A percentile compares a stretch with the other conserved stretches of the same genome.
Conservation (phyloP, 1,140 invertebrate species). For the Drosophila paulistorum region DNA sequence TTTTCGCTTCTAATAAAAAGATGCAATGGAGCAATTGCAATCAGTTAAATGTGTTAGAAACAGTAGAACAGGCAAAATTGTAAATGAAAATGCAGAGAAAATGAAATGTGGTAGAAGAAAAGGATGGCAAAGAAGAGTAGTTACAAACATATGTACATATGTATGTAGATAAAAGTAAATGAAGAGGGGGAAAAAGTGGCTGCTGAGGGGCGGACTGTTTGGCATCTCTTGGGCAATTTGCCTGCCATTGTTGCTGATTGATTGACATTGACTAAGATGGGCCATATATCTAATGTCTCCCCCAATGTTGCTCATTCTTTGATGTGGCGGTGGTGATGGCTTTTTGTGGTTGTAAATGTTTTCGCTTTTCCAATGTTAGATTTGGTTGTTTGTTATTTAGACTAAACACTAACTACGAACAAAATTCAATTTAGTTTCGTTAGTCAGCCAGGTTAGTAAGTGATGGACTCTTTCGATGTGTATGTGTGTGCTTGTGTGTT, state of each 20-base stretch:
- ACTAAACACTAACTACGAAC: slow-evolving; percentile 38
- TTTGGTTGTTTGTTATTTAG: slow-evolving; percentile 45
- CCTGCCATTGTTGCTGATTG: slow-evolving; percentile 70
- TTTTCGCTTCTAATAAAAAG: slow-evolving; percentile 25
- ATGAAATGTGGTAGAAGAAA: not conserved
- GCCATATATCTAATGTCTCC: slow-evolving; percentile 54
- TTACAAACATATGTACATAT: too few relatives aligned
- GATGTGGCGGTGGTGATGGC: not conserved
- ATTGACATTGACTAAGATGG: slow-evolving; percentile 79
- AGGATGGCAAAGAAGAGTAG: not conserved
- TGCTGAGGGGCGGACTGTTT: slow-evolving; percentile 23
- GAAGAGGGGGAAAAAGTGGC: slow-evolving; percentile 6
- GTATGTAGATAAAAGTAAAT: not conserved
- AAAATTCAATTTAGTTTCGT: slow-evolving; percentile 45
- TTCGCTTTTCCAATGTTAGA: not conserved
- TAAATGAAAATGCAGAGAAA: slow-evolving; percentile 18
- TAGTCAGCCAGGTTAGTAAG: slow-evolving; percentile 43
- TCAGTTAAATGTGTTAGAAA: slow-evolving; percentile 48
- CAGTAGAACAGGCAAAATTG: slow-evolving; percentile 15
- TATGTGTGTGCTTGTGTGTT: slow-evolving; percentile 6
- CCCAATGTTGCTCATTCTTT: not conserved
- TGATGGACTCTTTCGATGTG: slow-evolving; percentile 1
- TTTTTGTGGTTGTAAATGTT: not conserved
- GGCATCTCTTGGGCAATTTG: slow-evolving; percentile 69
- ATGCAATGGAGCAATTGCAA: slow-evolving; percentile 34